Conservation (phyloP, 1,140 invertebrate genomes). For the Himalopsyche phryganea region DNA sequence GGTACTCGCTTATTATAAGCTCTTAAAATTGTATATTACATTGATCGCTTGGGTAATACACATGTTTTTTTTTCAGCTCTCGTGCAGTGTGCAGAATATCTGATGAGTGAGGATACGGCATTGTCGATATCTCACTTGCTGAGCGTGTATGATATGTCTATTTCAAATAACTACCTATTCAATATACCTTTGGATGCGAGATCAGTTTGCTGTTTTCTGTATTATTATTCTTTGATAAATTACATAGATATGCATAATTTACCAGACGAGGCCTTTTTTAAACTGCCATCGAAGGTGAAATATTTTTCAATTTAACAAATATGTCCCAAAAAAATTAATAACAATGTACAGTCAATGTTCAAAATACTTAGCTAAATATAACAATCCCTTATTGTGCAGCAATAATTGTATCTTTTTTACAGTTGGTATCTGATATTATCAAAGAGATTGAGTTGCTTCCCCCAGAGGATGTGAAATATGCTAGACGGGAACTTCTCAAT, state of each 20-base stretch:
- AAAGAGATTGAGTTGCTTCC: slow-evolving; percentile 9
- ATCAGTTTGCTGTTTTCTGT: slow-evolving; percentile 20
- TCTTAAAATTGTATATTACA: neutral
- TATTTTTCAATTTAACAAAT: slow-evolving; percentile 9
- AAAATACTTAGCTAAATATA: too few relatives aligned
- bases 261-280: slow-evolving; percentile 25
- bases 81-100: slow-evolving; percentile 23
- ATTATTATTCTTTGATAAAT: slow-evolving; percentile 28
- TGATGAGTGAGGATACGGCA: slow-evolving; percentile 26
- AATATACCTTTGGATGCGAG: slow-evolving; percentile 24
- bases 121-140: slow-evolving; percentile 28
- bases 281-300: slow-evolving; percentile 18
- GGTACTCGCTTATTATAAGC: slow-evolving; percentile 3
- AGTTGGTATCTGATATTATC: slow-evolving; percentile 24
- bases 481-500: slow-evolving; percentile 12
- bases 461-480: slow-evolving; percentile 12
- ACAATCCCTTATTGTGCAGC: too few relatives aligned
- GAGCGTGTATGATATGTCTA: slow-evolving; percentile 6
- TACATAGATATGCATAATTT: slow-evolving; percentile 21
- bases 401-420: slow-evolving; percentile 2
- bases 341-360: too few relatives aligned
- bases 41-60: neutral
- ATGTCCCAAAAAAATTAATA: too few relatives aligned
- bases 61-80: slow-evolving; percentile 18
- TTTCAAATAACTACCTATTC: slow-evolving; percentile 9